Conservation (phyloP, 2,888 invertebrate genomes). For the Netelia melanura region DNA sequence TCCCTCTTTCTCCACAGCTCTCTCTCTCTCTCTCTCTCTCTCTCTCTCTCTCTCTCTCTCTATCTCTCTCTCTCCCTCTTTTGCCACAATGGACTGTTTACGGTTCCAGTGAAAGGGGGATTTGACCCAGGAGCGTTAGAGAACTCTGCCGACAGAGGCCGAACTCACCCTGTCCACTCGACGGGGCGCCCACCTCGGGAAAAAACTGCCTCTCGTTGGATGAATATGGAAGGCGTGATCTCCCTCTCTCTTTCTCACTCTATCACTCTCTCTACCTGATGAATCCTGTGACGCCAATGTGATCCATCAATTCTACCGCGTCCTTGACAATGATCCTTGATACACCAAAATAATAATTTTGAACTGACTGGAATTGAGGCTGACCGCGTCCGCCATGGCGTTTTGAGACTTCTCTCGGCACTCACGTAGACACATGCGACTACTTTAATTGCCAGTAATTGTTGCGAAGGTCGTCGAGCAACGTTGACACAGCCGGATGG, state of each 20-base stretch:
- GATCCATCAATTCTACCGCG: slow-evolving; percentile 1
- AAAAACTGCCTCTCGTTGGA: not conserved
- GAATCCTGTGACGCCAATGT: not conserved
- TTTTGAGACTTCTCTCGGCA: not conserved
- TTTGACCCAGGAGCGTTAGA: slow-evolving; percentile 68
- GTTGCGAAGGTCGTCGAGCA: slow-evolving; percentile 81
- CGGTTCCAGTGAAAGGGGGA: slow-evolving; percentile 77
- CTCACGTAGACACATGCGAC: slow-evolving; percentile 68
- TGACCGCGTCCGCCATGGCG: not conserved
- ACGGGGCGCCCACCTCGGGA: slow-evolving; percentile 56
- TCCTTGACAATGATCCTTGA: not conserved
- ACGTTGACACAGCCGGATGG: slow-evolving; percentile 38
- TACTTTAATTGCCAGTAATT: slow-evolving; percentile 83
- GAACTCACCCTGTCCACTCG: slow-evolving; percentile 47
- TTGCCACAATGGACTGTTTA: slow-evolving; percentile 79
- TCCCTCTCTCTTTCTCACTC: not conserved
- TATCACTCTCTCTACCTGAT: not conserved
- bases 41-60: slow-evolving; percentile 54
- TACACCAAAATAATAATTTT: not conserved
- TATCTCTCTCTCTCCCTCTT: not conserved
- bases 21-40: not conserved
- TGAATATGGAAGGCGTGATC: slow-evolving; percentile 54
- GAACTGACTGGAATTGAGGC: not conserved
- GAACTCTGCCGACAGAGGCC: slow-evolving; percentile 39
- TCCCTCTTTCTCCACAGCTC: slow-evolving; percentile 51